phyloP scores from a whole-genome alignment of 1,140 invertebrate species.

The Drosophila kohkoa region DNA sequence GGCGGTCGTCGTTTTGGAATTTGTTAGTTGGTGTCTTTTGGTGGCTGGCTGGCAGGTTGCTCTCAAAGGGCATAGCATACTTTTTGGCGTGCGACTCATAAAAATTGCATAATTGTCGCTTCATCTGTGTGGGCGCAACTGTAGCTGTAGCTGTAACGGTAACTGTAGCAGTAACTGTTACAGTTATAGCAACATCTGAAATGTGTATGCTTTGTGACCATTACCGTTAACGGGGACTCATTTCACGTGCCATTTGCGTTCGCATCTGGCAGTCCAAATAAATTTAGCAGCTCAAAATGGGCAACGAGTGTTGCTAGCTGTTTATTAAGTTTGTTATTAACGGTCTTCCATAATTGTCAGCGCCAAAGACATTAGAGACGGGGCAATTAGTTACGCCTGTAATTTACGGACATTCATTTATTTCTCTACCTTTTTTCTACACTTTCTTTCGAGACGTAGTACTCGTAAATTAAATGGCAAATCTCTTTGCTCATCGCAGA shows the following conservation, averaged over 20 bases:
- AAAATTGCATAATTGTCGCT: constrained; percentile 77
- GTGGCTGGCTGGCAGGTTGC: constrained; percentile 40
- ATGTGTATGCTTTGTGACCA: constrained; percentile 42
- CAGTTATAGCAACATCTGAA: constrained; percentile 20
- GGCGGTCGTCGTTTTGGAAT: constrained; percentile 43
- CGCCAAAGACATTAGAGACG: constrained; percentile 4
- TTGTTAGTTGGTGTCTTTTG: constrained; percentile 39
- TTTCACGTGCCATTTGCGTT: constrained; percentile 72
- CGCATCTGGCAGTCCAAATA: constrained; percentile 63
- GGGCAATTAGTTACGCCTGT: constrained; percentile 16
- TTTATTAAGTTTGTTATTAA: constrained; percentile 44
- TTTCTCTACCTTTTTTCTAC: constrained; percentile 1
- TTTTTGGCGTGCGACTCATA: constrained; percentile 69
- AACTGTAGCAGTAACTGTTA: constrained; percentile 25
- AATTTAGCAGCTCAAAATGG: constrained; percentile 30
- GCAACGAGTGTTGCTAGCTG: constrained; percentile 10
- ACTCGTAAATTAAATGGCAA: constrained; percentile 8
- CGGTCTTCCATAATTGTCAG: constrained; percentile 26
- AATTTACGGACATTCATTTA: constrained; percentile 30
- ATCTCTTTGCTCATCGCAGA: neutral
- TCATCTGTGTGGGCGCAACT: constrained; percentile 34
- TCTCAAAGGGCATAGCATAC: constrained; percentile 64
- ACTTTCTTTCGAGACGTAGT: neutral
- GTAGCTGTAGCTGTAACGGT: constrained; percentile 9
- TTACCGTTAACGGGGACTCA: constrained; percentile 45